Evolutionary conservation across 2,888 invertebrate genomes (phyloP).

Genomic region (Diabrotica balteata): DNA sequence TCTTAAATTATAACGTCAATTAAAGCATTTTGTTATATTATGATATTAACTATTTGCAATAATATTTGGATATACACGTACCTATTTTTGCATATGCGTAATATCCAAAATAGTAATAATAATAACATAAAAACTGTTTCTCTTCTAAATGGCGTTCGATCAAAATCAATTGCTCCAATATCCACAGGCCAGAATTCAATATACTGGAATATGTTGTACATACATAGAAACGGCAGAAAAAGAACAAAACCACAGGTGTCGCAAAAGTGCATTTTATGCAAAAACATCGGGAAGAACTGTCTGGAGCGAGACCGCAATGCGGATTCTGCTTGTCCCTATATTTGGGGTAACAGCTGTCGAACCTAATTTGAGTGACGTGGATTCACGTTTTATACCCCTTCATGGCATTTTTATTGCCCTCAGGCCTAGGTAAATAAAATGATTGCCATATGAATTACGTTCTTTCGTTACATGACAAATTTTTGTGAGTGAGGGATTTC

Average conservation of each 20-base stretch:
- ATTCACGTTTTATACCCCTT: constrained; percentile 32
- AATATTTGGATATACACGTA: too few relatives aligned
- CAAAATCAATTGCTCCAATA: neutral
- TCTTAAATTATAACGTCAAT: too few relatives aligned
- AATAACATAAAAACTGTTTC: too few relatives aligned
- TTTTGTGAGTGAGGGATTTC: neutral
- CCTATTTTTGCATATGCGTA: too few relatives aligned
- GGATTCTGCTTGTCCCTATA: constrained; percentile 39
- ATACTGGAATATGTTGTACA: constrained; percentile 3
- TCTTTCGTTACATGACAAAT: neutral
- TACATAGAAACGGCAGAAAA: neutral
- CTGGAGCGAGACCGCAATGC: constrained; percentile 43
- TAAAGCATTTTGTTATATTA: too few relatives aligned
- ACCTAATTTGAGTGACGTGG: constrained; percentile 31
- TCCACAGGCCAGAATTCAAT: neutral
- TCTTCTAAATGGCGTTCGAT: neutral
- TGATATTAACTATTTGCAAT: too few relatives aligned
- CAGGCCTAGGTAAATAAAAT: constrained; percentile 30
- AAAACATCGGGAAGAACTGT: constrained; percentile 39
- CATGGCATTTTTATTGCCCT: constrained; percentile 22
- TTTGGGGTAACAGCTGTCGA: constrained; percentile 44
- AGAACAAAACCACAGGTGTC: constrained; percentile 35
- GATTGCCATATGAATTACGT: constrained; percentile 13
- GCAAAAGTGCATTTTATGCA: constrained; percentile 45
- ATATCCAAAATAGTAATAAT: too few relatives aligned